Evolutionary conservation across 2,888 invertebrate species (phyloP), one percentile per base, ranked within the genome.

Genomic region (Drymonia ruficornis): DNA sequence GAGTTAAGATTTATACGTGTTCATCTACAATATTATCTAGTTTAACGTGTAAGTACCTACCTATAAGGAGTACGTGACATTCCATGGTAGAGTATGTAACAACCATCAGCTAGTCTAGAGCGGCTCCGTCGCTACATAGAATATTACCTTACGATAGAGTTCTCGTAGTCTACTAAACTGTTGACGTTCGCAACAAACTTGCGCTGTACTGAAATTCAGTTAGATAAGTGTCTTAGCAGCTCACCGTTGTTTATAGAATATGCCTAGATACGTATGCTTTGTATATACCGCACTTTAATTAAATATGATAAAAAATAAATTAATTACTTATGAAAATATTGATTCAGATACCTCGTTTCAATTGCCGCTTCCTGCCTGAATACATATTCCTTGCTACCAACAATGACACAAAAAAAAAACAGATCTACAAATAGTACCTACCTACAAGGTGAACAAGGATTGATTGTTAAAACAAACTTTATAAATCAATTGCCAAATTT

Each of bases 51-150:
- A 42, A 13, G 16, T 42, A 42, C 16, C 42, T 18, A 77, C 83
- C 83, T 82, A 82, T 81, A 74, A 73, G 81, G 76, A 76, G 73
- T 79, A 71, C 74, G n/a, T 78, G 76, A 86, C 87, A 87, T 88
- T 89, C 88, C 89, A 80, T 81, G 81, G 79, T 84, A 86, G 82
- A n/a, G n/a, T n/a, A n/a, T 67, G 76, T 84, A 83, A 80, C 71
- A 80, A 86, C 81, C 86, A 81, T 78, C 80, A 83, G 76, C 91
- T 91, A 91, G 91, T 91, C 91, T 89, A 87, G 85, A 80, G 84
- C 82, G 84, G 81, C 70, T 72, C 71, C 73, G 70, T 83, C 81
- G 80, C 81, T 80, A 63, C 72, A 70, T 74, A 70, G 64, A 59
- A 56, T 67, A 74, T 76, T 77, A 78, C 70, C 67, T 72, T 67